Evolutionary conservation across 2,888 invertebrate genomes (phyloP).

Genomic region (Agrochola lychnidis): DNA sequence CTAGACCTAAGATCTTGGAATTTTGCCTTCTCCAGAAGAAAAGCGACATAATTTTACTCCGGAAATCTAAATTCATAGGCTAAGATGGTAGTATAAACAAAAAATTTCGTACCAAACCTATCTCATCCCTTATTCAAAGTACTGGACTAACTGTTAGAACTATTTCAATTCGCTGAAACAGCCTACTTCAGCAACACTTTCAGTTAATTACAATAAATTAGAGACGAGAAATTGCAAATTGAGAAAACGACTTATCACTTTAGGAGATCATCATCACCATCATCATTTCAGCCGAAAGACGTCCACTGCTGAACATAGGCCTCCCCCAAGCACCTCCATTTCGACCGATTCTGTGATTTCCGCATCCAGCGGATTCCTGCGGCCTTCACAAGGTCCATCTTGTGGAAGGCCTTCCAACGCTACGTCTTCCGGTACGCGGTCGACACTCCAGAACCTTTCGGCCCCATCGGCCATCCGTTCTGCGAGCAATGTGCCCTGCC

Average conservation of each 20-base stretch:
- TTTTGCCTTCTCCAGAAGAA: not conserved
- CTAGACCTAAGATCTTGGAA: not conserved
- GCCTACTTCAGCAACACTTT: conserved; percentile 15
- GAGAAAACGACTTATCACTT: not conserved
- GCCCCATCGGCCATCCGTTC: too few species aligned
- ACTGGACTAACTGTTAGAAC: conserved; percentile 21
- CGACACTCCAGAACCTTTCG: too few species aligned
- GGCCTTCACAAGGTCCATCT: too few species aligned
- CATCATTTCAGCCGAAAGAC: too few species aligned
- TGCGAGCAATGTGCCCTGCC: too few species aligned
- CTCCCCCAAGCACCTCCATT: too few species aligned
- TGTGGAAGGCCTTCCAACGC: too few species aligned
- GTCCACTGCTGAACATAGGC: too few species aligned
- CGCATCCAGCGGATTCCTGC: too few species aligned
- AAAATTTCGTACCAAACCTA: not conserved
- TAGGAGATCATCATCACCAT: too few species aligned
- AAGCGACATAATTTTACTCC: conserved; percentile 8
- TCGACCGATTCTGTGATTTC: too few species aligned
- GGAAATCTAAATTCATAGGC: conserved; percentile 10
- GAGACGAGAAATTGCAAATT: conserved; percentile 6
- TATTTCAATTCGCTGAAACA: conserved; percentile 22
- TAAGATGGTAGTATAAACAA: not conserved
- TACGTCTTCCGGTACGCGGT: too few species aligned
- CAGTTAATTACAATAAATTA: conserved; percentile 23
- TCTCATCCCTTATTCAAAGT: not conserved